Base-by-base conservation (phyloP, 2,113 vertebrate species). In the Casuarius casuarius region DNA sequence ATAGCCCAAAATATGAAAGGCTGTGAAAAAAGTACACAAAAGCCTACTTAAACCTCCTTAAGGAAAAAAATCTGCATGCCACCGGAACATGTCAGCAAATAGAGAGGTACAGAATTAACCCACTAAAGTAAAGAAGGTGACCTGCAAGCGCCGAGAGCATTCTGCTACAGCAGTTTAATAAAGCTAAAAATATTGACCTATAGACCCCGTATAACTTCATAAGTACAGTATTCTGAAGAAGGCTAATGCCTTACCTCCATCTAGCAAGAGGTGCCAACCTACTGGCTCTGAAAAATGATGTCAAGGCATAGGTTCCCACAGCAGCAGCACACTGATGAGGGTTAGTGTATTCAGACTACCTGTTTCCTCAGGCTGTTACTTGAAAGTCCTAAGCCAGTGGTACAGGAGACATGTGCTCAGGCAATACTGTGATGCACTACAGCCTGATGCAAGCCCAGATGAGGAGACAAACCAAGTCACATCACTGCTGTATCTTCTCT, bases 361-460 rank as follows among this genome's bases (percentile, higher is more conserved):
- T 7, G 16, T 7, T 49, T 3, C 5, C 22, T 58, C 15, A 44
- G 31, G 12, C 29, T 7, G 2, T 8, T 9, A 9, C 5, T 4
- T 6, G 9, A 21, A 22, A 68, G 31, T 4, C 33, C 58, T 8
- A 18, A 56, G 22, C 21, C 49, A 22, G n/a, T 0, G 12, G 23
- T 10, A 15, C 2, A 4, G 38, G 58, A 38, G 5, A 4, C 14
- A 6, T 18, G 5, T 1, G 1, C 29, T 68, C 44, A 61, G 56
- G 21, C 33, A 74, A 5, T 13, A 49, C 26, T 6, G 2, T 33
- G 52, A 29, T 8, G n/a, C 10, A 16, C 26, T 10, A 12, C 23
- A 26, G 20, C 7, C 51, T 8, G n/a, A 46, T 52, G 67, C 8
- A 70, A 35, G 2, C 63, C 10, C 16, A 44, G 46, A 66, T 14